Base-by-base conservation (phyloP, 2,113 vertebrate genomes). In the Sturnus vulgaris region DNA sequence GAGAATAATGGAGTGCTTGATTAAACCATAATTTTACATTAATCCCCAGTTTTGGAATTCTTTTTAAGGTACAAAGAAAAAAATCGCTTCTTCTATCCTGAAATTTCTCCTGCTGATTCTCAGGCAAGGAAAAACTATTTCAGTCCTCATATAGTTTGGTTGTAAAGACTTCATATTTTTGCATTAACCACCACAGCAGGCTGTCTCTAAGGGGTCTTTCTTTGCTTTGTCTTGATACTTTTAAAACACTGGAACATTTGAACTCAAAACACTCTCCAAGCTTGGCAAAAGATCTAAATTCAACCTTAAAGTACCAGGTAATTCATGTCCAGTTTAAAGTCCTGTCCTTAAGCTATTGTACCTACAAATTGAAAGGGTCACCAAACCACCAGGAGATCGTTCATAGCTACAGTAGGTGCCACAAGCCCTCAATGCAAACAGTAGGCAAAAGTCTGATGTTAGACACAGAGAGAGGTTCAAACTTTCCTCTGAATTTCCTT, bases 161-260 rank as follows among this genome's bases (percentile, higher is more conserved):
- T 88, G 70, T 81, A 90, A 96, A 94, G 82, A 81, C 61, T 66
- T 92, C 9, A 7, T 83, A 72, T 95, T 94, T 93, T 86, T 91
- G 71, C 89, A 87, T 91, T 93, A 92, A 65, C 57, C 4, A 7
- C 53, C 70, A 63, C 86, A 69, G 96, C 57, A 46, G 71, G 85
- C 56, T 88, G 71, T 53, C 44, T 2, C 42, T 94, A 94, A 63
- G 68, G 25, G 68, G 40, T 78, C 86, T 95, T 52, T 96, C 75
- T 96, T 93, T 0, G 0, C 90, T 94, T 96, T 95, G 68, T 90
- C 92, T 96, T 93, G 60, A 35, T 86, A 64, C 50, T 33, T 94
- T 96, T 93, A 96, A 97, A 92, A 95, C 93, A 97, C 31, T 95
- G 89, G 53, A 90, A 75, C 61, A 69, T 93, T 93, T 96, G 95